Percentiles rank a stretch among this genome's conserved stretches.
phyloP scores from a whole-genome alignment of 2,113 vertebrate genomes.

The Toxotes chatareus region DNA sequence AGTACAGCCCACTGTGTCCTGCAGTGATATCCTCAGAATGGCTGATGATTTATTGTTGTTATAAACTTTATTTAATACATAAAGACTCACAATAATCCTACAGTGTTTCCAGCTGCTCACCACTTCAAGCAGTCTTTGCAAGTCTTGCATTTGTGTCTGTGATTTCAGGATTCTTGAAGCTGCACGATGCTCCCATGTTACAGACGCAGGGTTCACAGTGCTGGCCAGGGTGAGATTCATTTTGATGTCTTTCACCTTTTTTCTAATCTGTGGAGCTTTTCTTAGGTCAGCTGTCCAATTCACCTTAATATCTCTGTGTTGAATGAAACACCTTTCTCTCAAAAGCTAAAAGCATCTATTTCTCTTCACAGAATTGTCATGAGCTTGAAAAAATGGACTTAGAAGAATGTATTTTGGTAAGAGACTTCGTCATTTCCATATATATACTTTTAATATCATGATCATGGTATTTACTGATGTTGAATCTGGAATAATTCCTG shows the following conservation, averaged over 20 bases:
- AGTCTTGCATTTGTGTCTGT: constrained; percentile 38
- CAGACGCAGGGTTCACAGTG: constrained; percentile 92
- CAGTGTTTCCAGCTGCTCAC: not conserved
- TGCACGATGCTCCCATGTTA: constrained; percentile 93
- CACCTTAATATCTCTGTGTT: not conserved
- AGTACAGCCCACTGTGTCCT: not conserved
- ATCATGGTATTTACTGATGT: not conserved
- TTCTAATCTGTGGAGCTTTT: not conserved
- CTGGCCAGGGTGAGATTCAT: constrained; percentile 88
- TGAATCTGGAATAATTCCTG: not conserved
- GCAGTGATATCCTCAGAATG: not conserved
- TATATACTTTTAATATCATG: not conserved
- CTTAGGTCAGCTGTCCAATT: not conserved
- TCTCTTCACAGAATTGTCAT: constrained; percentile 88
- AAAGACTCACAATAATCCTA: not conserved
- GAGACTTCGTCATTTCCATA: constrained; percentile 48
- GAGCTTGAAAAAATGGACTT: constrained; percentile 97
- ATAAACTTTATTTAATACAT: constrained; percentile 9
- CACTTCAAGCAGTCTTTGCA: not conserved
- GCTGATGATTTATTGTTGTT: not conserved
- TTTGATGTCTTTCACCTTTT: constrained; percentile 15
- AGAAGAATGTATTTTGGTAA: constrained; percentile 95
- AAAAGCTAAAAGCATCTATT: constrained; percentile 4
- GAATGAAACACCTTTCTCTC: not conserved
- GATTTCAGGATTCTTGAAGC: constrained; percentile 91